Evolutionary conservation across 2,113 vertebrate genomes (phyloP), one percentile per base, ranked within the genome.

Genomic region (Cryptotis parvus): DNA sequence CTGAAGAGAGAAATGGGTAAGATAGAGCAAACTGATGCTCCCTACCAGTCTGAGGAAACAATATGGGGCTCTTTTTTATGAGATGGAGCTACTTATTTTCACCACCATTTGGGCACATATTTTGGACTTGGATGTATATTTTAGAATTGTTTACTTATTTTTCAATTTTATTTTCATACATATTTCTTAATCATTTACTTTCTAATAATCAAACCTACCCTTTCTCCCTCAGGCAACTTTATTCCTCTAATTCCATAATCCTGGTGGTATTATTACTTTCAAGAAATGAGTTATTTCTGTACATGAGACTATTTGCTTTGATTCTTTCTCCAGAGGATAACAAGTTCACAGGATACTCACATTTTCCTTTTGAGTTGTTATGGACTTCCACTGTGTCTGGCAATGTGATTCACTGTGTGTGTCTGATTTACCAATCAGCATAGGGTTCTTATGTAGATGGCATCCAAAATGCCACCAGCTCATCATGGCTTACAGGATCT

Each of bases 161-260:
- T 78, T 90, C 16, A 70, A n/a, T 84, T 49, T 49, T 49, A 49
- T 49, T 49, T 49, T 89, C 77, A 87, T 68, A 52, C 24, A 33
- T 52, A 79, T 83, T 86, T 91, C 70, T 83, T 79, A 55, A 83
- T 58, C 58, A 93, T 87, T 91, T 89, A 58, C 65, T 82, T 82
- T 91, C 77, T 94, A 55, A 91, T 11, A 79, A n/a, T 65, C 83
- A 89, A 66, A 22, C 31, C 35, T 52, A 27, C 74, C 22, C 27
- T 93, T 85, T 78, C 74, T n/a, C 49, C 52, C 31, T 63, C 74
- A 55, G 6, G 58, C 43, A 88, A 61, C 58, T 43, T n/a, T 33
- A 41, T 8, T 73, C 18, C 35, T 79, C 74, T 29, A 41, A 12
- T 66, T 79, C 49, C n/a, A 45, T 31, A 87, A 69, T 31, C 43